These are phyloP conservation scores for Smittia aterrima DNA, from an alignment of 2,888 invertebrate species.

Conservation along the genomic window DNA sequence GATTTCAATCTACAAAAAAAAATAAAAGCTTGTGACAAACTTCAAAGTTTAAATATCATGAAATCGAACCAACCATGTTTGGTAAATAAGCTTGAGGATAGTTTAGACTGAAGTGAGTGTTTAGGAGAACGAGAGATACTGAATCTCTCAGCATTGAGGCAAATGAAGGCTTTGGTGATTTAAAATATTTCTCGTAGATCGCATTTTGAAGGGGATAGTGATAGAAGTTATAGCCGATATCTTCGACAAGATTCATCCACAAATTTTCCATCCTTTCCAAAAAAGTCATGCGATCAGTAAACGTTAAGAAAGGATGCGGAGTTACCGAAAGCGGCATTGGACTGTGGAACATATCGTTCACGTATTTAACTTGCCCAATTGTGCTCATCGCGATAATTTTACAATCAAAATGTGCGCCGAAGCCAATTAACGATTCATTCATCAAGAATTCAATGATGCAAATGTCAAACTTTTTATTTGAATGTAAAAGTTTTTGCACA, in stretches of 20 bases:
- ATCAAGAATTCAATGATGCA: slow-evolving; percentile 46
- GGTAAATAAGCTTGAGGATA: slow-evolving; percentile 51
- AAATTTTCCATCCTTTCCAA: slow-evolving; percentile 50
- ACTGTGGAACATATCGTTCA: slow-evolving; percentile 45
- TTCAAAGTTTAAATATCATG: too few species aligned
- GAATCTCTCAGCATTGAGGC: slow-evolving; percentile 46
- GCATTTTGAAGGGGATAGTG: slow-evolving; percentile 47
- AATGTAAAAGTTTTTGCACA: slow-evolving; percentile 42
- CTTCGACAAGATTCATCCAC: slow-evolving; percentile 46
- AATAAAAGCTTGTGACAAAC: neutral
- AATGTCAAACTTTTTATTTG: slow-evolving; percentile 46
- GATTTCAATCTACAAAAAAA: slow-evolving; percentile 48
- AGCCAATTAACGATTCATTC: slow-evolving; percentile 46
- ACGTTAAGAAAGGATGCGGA: slow-evolving; percentile 47
- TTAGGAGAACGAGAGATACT: slow-evolving; percentile 49
- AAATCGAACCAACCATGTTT: slow-evolving; percentile 48
- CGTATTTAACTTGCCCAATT: slow-evolving; percentile 45
- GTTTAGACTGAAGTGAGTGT: slow-evolving; percentile 50
- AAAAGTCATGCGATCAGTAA: slow-evolving; percentile 51
- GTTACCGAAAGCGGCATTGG: slow-evolving; percentile 52
- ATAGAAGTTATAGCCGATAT: slow-evolving; percentile 45
- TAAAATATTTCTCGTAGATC: slow-evolving; percentile 46
- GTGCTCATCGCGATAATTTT: slow-evolving; percentile 46
- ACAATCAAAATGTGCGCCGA: slow-evolving; percentile 46
- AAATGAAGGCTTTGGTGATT: slow-evolving; percentile 46